Evolutionary conservation across 1,140 invertebrate species (phyloP), one percentile per base, ranked within the genome.

Genomic region (Cyclina sinensis): DNA sequence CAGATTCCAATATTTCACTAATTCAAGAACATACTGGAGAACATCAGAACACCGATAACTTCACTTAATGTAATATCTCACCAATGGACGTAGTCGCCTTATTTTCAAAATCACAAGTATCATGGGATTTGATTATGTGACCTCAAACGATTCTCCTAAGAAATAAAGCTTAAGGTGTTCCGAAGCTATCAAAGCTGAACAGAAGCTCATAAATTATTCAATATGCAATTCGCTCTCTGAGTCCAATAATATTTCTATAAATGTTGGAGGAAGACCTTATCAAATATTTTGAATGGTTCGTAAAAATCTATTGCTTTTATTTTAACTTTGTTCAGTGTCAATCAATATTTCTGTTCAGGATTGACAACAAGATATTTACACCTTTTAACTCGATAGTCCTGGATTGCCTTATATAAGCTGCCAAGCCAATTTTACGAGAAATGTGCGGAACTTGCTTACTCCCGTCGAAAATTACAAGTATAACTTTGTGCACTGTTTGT

Each of bases 181-280:
- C 7, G 4, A 51, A 37, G 27, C 43, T 78, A 48, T 78, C 46
- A 51, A 54, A 78, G 48, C 14, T 30, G 74, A 78, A 78, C 32
- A 51, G 46, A 54, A 65, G 14, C 79, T 81, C 5, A 81, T 81
- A 81, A 81, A 81, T 81, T 39, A 81, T 81, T 81, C 79, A 81
- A 39, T 7, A n/a, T 12, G 18, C 39, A 59, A 51, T n/a, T 80
- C 78, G 24, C 48, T 62, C 16, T 0, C 30, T 16, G 35, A 81
- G 37, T 62, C 79, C 37, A 57, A 81, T 81, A 81, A 62, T 39
- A 30, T 81, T 32, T 57, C 35, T 18, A 62, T 81, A 14, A 81
- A 46, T 35, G 54, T 16, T 1, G 39, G 79, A 65, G 32, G n/a
- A 30, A 21, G 21, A 24, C 24, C 54, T 78, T 78, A 78, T 78